These are phyloP conservation scores for Euura saliciscinereae DNA, from an alignment of 1,140 invertebrate species.

Conservation along the genomic window DNA sequence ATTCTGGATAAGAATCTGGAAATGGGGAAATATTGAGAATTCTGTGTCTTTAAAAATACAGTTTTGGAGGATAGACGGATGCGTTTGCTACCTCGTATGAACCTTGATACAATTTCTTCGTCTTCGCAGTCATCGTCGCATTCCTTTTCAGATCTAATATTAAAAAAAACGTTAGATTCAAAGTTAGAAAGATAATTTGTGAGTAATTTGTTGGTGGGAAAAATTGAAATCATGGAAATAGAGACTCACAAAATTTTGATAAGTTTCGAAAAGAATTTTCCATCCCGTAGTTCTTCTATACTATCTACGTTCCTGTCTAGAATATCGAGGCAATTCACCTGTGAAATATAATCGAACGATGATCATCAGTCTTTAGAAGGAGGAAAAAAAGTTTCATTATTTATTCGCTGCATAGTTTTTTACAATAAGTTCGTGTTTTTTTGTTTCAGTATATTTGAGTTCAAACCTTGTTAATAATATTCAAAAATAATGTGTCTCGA, in stretches of 20 bases:
- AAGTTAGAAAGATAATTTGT: not conserved
- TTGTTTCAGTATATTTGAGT: not conserved
- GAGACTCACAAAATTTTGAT: constrained; percentile 32
- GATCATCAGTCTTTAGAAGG: not conserved
- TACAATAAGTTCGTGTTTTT: not conserved
- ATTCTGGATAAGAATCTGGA: constrained; percentile 52
- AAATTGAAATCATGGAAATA: not conserved
- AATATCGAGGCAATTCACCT: not conserved
- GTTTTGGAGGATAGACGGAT: not conserved
- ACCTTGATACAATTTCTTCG: constrained; percentile 21
- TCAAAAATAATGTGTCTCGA: not conserved
- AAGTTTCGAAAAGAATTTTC: constrained; percentile 33
- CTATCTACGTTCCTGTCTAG: not conserved
- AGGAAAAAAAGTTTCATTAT: not conserved
- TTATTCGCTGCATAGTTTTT: not conserved
- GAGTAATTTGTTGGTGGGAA: not conserved
- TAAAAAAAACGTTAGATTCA: not conserved
- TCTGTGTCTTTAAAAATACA: constrained; percentile 11
- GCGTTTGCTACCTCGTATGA: constrained; percentile 14
- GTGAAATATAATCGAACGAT: not conserved
- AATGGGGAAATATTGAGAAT: constrained; percentile 10
- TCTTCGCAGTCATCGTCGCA: constrained; percentile 7
- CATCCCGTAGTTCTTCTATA: constrained; percentile 33
- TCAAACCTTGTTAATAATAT: not conserved
- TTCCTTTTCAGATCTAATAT: constrained; percentile 22